Evolutionary conservation across 1,140 invertebrate genomes (phyloP).

Genomic region (Conus ventricosus): DNA sequence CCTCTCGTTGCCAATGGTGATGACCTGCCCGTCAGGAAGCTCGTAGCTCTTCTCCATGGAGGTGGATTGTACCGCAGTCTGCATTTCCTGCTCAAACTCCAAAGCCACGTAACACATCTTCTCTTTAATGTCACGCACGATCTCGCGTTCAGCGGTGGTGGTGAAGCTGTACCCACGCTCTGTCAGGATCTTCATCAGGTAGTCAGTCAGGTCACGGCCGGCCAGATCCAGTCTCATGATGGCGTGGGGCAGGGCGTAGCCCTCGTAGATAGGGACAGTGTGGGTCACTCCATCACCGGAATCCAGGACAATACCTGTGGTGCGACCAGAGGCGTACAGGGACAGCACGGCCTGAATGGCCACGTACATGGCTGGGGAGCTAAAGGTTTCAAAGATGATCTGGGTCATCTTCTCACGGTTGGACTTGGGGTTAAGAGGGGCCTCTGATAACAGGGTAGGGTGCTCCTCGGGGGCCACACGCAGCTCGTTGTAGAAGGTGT

Average conservation of each 20-base stretch:
- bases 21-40: slow-evolving; percentile 49
- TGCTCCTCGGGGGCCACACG: slow-evolving; percentile 86
- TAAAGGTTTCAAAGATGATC: slow-evolving; percentile 10
- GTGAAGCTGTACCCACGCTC: not conserved
- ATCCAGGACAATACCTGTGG: not conserved
- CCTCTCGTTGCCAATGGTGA: slow-evolving; percentile 88
- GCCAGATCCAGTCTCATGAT: not conserved
- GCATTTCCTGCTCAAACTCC: slow-evolving; percentile 90
- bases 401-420: slow-evolving; percentile 8
- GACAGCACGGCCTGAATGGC: not conserved
- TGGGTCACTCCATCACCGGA: not conserved
- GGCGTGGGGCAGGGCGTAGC: not conserved
- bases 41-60: slow-evolving; percentile 48
- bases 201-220: not conserved
- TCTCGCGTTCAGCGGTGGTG: slow-evolving; percentile 84
- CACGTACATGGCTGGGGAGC: not conserved
- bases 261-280: not conserved
- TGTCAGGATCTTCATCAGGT: not conserved
- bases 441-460: slow-evolving; percentile 67
- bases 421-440: slow-evolving; percentile 73
- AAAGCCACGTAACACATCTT: slow-evolving; percentile 74
- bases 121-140: slow-evolving; percentile 91
- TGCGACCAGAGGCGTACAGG: not conserved
- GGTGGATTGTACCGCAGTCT: slow-evolving; percentile 82
- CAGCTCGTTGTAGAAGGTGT: slow-evolving; percentile 86